Evolutionary conservation across 2,888 invertebrate genomes (phyloP), one percentile per base, ranked within the genome.

Genomic region (Mythimna ferrago): DNA sequence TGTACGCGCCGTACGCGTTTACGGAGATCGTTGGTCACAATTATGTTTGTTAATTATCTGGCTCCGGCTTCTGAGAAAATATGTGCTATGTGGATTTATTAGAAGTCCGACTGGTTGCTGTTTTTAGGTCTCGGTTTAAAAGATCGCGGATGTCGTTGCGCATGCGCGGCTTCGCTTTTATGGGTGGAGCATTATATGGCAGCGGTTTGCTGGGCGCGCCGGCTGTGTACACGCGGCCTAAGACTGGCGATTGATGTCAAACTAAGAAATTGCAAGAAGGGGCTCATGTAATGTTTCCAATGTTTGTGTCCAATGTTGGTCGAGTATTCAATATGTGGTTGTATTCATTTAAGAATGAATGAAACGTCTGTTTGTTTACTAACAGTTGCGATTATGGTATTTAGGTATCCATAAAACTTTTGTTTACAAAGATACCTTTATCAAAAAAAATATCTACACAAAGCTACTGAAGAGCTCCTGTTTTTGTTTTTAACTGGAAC

Each of bases 11-110:
- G 80, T 85, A 82, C 79, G 81, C 74, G 81, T 85, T 84, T 83
- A 85, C 86, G 79, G 77, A 86, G 87, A 87, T 85, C 84, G 78
- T 76, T 76, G 84, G 82, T 81, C 87, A 87, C 88, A 88, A 89
- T 90, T 89, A 87, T 83, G 85, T 80, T 78, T 84, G 82, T 83
- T 85, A 84, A 87, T 87, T 86, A 86, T 74, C 80, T 66, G 71
- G 67, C 71, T 75, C 78, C 73, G 73, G 66, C 65, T 74, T 74
- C 77, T 75, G 71, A 64, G 80, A 76, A 74, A 84, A 80, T 86
- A 86, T 86, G 77, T 75, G 76, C 64, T 76, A 63, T 86, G 68
- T 71, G 73, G 71, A 76, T 80, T 82, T 82, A 77, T 74, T 78
- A 73, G 66, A 84, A 77, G 84, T 71, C 54, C 16, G 74, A 72